phyloP scores from a whole-genome alignment of 2,797 vertebrate species.

The Tiaroga cobitis region DNA sequence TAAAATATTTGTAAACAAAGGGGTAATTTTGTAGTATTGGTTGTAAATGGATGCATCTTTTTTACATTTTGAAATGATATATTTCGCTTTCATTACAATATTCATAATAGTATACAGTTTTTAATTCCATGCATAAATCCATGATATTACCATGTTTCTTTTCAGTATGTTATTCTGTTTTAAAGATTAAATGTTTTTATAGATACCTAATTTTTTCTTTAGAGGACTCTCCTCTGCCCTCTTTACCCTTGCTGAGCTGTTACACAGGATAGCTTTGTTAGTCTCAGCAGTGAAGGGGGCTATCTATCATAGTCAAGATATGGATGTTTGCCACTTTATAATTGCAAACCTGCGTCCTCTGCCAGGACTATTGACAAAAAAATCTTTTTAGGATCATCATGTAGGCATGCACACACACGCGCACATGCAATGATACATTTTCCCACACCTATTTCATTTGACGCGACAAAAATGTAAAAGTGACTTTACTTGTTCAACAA shows the following conservation, averaged over 20 bases:
- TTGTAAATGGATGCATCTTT: background rate
- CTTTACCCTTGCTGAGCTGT: conserved; percentile 71
- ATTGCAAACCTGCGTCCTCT: conserved; percentile 74
- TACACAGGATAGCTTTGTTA: conserved; percentile 77
- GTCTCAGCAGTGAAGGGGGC: conserved; percentile 70
- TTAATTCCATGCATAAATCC: background rate
- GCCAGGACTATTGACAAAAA: conserved; percentile 74
- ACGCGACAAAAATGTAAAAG: conserved; percentile 27
- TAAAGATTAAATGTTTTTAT: conserved; percentile 46
- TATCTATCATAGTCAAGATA: conserved; percentile 81
- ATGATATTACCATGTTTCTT: background rate
- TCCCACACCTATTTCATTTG: background rate
- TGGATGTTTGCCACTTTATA: conserved; percentile 81
- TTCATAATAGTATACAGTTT: background rate
- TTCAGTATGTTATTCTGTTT: conserved; percentile 21
- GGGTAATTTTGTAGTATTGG: background rate
- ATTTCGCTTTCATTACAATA: background rate
- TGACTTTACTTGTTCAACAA: conserved; percentile 29
- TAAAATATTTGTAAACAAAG: conserved; percentile 22
- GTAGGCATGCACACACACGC: conserved; percentile 56
- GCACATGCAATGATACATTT: conserved; percentile 18
- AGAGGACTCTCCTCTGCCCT: conserved; percentile 60
- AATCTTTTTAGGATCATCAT: conserved; percentile 70
- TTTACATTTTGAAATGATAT: background rate
- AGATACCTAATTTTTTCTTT: conserved; percentile 62